A percentile compares a stretch with the other conserved stretches of the same genome.
These are phyloP conservation scores for Anguilla marmorata DNA, from an alignment of 2,797 vertebrate species.

Conservation along the genomic window DNA sequence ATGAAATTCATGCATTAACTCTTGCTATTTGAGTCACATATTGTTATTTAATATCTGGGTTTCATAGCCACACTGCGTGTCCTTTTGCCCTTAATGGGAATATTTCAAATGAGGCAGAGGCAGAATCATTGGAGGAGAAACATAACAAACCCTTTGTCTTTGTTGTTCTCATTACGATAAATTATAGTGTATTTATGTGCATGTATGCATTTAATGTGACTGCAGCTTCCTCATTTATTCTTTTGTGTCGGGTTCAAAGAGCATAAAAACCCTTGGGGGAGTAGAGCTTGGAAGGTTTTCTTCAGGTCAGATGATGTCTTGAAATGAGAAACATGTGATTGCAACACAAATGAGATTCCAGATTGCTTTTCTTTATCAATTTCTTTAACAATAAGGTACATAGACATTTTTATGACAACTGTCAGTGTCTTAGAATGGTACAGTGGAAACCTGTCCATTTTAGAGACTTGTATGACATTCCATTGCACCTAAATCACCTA, in stretches of 20 bases:
- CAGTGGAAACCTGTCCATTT: background rate
- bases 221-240: conserved; percentile 59
- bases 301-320: background rate
- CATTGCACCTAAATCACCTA: background rate
- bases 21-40: conserved; percentile 1
- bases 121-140: conserved; percentile 7
- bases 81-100: conserved; percentile 1
- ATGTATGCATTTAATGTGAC: conserved; percentile 34
- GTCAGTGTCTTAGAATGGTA: background rate
- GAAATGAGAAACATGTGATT: background rate
- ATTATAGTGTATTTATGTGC: background rate
- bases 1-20: conserved; percentile 9
- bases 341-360: background rate
- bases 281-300: background rate
- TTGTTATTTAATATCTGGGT: background rate
- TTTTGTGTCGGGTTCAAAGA: background rate
- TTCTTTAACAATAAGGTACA: background rate
- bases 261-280: background rate
- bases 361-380: background rate
- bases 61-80: background rate
- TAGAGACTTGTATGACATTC: background rate
- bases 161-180: background rate
- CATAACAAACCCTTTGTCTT: background rate
- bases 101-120: background rate
- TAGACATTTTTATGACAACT: background rate